Conservation (phyloP, 2,888 invertebrate species). For the Gibbula magus region DNA sequence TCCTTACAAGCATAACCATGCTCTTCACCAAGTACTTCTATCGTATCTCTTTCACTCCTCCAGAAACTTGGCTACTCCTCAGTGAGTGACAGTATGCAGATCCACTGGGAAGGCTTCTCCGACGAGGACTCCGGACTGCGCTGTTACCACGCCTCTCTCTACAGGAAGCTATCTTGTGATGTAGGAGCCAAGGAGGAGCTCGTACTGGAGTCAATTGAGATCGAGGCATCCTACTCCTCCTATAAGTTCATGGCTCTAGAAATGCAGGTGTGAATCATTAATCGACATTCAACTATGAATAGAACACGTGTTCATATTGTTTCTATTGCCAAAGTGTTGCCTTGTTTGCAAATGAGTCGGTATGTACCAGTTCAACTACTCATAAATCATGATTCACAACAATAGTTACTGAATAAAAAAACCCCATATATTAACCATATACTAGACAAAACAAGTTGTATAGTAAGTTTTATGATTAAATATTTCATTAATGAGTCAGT, state of each 20-base stretch:
- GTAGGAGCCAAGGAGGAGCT: neutral
- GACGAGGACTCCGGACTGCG: conserved; percentile 31
- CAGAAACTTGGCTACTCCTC: conserved; percentile 28
- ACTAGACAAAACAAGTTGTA: too few relatives aligned
- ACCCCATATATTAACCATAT: too few relatives aligned
- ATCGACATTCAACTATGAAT: conserved; percentile 26
- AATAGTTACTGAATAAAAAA: too few relatives aligned
- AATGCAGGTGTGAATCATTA: conserved; percentile 35
- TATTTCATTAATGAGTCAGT: too few relatives aligned
- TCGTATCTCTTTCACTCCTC: neutral
- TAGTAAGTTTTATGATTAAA: too few relatives aligned
- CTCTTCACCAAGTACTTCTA: neutral
- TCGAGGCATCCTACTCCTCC: conserved; percentile 28
- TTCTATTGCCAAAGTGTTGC: neutral
- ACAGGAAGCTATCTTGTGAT: conserved; percentile 11
- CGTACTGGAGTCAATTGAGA: conserved; percentile 27
- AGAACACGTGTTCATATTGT: neutral
- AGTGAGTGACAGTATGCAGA: neutral
- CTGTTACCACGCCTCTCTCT: neutral
- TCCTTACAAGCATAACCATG: too few relatives aligned
- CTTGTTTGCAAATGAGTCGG: neutral
- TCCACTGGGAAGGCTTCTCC: conserved; percentile 23
- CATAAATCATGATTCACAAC: too few relatives aligned
- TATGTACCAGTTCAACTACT: too few relatives aligned
- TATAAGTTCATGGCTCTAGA: conserved; percentile 40